phyloP scores from a whole-genome alignment of 2,888 invertebrate species.

The Epistrophe grossulariae region DNA sequence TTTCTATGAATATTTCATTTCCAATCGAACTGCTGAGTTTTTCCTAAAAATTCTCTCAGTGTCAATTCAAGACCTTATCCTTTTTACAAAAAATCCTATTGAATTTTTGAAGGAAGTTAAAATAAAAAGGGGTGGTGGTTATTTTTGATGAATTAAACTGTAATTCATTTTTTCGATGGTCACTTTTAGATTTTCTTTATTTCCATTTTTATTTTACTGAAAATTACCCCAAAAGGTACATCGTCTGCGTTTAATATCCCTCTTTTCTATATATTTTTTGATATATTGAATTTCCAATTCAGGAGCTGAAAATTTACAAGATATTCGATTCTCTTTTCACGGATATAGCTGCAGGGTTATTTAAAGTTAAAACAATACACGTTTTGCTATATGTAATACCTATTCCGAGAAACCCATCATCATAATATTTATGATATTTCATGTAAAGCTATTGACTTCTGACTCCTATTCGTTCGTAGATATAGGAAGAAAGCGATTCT shows the following conservation, averaged over 20 bases:
- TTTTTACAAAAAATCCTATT: no score
- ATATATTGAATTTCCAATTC: not conserved
- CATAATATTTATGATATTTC: constrained; percentile 39
- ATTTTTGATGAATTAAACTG: no score
- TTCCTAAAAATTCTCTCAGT: no score
- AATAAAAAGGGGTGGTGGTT: no score
- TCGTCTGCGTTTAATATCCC: not conserved
- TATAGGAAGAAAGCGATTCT: constrained; percentile 40
- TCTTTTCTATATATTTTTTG: not conserved
- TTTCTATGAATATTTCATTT: no score
- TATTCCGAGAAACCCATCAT: not conserved
- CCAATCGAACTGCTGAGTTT: no score
- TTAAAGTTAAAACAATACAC: constrained; percentile 4
- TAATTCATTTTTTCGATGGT: not conserved
- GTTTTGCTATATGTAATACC: not conserved
- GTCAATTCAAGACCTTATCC: no score
- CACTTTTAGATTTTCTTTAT: not conserved
- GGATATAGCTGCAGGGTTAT: not conserved
- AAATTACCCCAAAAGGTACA: not conserved
- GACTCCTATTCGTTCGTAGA: not conserved
- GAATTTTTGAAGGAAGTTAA: no score
- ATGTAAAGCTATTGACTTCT: constrained; percentile 50
- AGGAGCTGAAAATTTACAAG: constrained; percentile 20
- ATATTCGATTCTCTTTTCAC: constrained; percentile 36
- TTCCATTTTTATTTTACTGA: not conserved